phyloP scores from a whole-genome alignment of 2,113 vertebrate genomes.

The Etheostoma spectabile region DNA sequence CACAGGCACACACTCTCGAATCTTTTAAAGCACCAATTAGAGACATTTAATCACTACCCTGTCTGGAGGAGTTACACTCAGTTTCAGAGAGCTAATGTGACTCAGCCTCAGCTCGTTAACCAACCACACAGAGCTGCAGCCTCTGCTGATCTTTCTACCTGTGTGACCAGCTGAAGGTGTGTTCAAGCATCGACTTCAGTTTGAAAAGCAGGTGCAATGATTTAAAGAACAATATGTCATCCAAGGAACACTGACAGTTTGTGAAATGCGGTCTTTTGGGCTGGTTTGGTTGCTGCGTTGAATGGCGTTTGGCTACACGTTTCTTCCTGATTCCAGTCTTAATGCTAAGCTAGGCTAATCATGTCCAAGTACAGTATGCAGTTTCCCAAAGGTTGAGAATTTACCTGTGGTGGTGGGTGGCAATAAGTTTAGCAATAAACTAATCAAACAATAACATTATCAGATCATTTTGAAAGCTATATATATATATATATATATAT shows the following conservation, averaged over 20 bases:
- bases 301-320: not conserved
- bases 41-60: slow-evolving; percentile 64
- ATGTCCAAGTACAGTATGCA: not conserved
- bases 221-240: not conserved
- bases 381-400: no score
- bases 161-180: no score
- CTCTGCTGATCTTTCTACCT: not conserved
- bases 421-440: no score
- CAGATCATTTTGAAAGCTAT: no score
- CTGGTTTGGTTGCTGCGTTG: not conserved
- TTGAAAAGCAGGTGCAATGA: not conserved
- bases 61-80: slow-evolving; percentile 27
- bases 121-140: not conserved
- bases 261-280: not conserved
- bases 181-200: not conserved
- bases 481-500: no score
- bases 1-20: slow-evolving; percentile 3
- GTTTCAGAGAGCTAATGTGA: slow-evolving; percentile 11
- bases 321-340: not conserved
- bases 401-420: no score
- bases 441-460: no score
- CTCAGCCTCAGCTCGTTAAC: not conserved
- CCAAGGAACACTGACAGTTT: not conserved
- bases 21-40: slow-evolving; percentile 72
- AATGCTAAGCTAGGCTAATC: not conserved